These are phyloP conservation scores for Strix aluco DNA, from an alignment of 2,113 vertebrate species.

Conservation along the genomic window DNA sequence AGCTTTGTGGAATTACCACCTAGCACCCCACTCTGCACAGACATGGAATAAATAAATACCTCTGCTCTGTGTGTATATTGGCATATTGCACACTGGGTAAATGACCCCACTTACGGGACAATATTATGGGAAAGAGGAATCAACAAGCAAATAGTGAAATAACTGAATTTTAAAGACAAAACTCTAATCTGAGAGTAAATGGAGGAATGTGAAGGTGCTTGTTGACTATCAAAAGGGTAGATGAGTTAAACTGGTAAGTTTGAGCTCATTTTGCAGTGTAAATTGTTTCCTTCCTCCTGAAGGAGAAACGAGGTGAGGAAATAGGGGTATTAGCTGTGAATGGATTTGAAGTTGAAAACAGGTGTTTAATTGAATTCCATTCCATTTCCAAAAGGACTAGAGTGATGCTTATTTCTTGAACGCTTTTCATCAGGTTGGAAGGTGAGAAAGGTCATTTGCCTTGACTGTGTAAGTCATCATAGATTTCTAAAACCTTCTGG, in stretches of 20 bases:
- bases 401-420: not conserved
- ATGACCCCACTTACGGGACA: too few species aligned
- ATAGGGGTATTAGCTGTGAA: not conserved
- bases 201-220: not conserved
- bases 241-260: not conserved
- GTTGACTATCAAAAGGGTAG: not conserved
- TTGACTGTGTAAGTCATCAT: not conserved
- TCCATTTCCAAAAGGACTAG: not conserved
- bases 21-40: too few species aligned
- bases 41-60: too few species aligned
- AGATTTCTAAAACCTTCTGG: not conserved
- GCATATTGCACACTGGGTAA: too few species aligned
- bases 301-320: not conserved
- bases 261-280: not conserved
- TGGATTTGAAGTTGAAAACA: not conserved
- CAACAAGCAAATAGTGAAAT: not conserved
- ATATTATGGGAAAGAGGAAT: not conserved
- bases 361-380: not conserved
- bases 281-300: not conserved
- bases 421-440: not conserved
- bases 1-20: too few species aligned
- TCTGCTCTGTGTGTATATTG: too few species aligned
- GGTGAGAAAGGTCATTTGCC: not conserved
- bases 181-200: not conserved
- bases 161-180: not conserved